A percentile compares a stretch with the other conserved stretches of the same genome.
phyloP scores from a whole-genome alignment of 2,888 invertebrate genomes.

The Tenthredo livida region DNA sequence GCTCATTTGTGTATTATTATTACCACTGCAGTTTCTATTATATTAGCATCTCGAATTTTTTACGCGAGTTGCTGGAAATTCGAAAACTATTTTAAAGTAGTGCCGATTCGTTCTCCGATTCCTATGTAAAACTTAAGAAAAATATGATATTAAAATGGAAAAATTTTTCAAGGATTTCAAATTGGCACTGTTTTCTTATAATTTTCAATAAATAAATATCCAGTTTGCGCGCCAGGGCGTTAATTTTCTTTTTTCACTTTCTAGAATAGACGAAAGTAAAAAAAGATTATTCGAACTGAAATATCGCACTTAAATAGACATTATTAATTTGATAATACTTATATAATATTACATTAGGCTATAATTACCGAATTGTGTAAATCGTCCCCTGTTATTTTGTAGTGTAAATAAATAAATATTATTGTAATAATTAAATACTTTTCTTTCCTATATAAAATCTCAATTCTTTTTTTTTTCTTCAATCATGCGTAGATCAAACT shows the following conservation, averaged over 20 bases:
- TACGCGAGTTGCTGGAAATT: neutral
- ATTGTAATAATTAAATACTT: constrained; percentile 67
- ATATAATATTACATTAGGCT: constrained; percentile 40
- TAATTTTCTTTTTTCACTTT: constrained; percentile 32
- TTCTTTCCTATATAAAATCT: constrained; percentile 35
- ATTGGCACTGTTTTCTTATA: constrained; percentile 8
- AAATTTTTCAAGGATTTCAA: neutral
- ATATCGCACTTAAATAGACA: constrained; percentile 5
- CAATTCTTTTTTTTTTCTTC: neutral
- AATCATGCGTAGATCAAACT: neutral
- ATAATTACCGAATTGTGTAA: constrained; percentile 62
- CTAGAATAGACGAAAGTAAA: constrained; percentile 24
- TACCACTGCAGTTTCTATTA: constrained; percentile 34
- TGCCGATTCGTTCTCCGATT: constrained; percentile 13
- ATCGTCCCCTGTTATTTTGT: constrained; percentile 73
- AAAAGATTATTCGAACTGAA: neutral
- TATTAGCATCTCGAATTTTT: constrained; percentile 23
- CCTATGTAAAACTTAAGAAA: neutral
- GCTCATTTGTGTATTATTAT: constrained; percentile 38
- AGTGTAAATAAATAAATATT: constrained; percentile 78
- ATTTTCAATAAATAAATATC: constrained; percentile 28
- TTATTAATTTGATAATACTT: constrained; percentile 35
- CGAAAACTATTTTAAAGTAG: neutral
- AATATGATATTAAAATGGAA: neutral
- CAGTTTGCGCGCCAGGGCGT: constrained; percentile 16